Evolutionary conservation across 2,797 vertebrate genomes (phyloP).

Genomic region (Channa striata): DNA sequence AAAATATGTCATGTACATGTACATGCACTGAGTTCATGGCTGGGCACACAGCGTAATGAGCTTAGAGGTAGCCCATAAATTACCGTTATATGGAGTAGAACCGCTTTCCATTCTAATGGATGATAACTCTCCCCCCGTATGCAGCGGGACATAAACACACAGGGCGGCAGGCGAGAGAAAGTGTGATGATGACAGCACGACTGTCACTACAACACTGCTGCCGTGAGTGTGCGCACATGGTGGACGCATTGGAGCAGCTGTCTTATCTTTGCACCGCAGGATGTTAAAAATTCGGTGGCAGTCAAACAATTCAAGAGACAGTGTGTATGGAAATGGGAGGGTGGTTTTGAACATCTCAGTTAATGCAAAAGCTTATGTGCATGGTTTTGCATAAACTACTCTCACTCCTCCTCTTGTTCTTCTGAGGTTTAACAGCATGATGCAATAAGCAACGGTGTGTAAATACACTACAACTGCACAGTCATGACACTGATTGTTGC

Average conservation of each 20-base stretch:
- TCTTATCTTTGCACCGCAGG: constrained; percentile 57
- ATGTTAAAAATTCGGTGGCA: constrained; percentile 22
- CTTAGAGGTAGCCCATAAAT: constrained; percentile 57
- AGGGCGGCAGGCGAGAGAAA: constrained; percentile 29
- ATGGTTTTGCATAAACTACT: constrained; percentile 5
- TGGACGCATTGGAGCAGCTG: constrained; percentile 21
- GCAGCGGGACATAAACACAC: constrained; percentile 48
- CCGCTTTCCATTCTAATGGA: constrained; percentile 50
- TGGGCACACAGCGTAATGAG: constrained; percentile 51
- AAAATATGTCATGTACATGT: constrained; percentile 33
- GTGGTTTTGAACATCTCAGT: not conserved
- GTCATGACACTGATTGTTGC: not conserved
- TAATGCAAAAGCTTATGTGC: constrained; percentile 1
- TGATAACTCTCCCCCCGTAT: constrained; percentile 33
- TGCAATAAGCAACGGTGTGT: not conserved
- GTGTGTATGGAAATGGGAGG: constrained; percentile 1
- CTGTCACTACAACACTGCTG: constrained; percentile 20
- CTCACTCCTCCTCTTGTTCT: not conserved
- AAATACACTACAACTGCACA: constrained; percentile 1
- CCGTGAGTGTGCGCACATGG: constrained; percentile 15
- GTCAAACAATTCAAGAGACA: constrained; percentile 33
- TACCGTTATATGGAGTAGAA: constrained; percentile 48
- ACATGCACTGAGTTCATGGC: constrained; percentile 42
- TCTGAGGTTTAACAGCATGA: not conserved
- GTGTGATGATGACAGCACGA: constrained; percentile 27